A percentile compares a stretch with the other conserved stretches of the same genome.
phyloP scores from a whole-genome alignment of 2,888 invertebrate species.

The Monoplex corrugatus region DNA sequence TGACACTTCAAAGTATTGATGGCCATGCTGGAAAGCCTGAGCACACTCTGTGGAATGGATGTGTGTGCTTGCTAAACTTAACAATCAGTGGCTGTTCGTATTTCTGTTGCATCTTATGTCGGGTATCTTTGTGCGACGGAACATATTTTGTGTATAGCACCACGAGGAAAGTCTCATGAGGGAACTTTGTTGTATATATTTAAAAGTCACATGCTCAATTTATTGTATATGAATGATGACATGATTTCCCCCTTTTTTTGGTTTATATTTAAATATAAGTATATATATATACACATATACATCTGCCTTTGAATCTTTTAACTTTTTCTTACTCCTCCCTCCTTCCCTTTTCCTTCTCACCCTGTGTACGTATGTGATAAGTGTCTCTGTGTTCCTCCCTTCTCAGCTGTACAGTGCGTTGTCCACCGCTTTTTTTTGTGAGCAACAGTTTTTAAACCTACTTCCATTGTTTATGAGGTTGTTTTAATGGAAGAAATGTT shows the following conservation, averaged over 20 bases:
- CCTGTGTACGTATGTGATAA: neutral
- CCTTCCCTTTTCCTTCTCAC: neutral
- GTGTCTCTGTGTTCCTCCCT: neutral
- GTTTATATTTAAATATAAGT: too few relatives aligned
- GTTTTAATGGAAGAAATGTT: neutral
- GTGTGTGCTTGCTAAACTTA: conserved; percentile 9
- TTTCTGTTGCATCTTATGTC: neutral
- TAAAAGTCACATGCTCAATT: neutral
- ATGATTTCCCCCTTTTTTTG: neutral
- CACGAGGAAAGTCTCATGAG: neutral
- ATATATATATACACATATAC: too few relatives aligned
- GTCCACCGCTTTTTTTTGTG: too few relatives aligned
- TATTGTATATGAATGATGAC: neutral
- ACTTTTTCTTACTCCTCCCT: too few relatives aligned
- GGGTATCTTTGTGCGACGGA: neutral
- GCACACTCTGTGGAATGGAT: too few relatives aligned
- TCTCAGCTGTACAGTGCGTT: too few relatives aligned
- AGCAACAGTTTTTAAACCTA: too few relatives aligned
- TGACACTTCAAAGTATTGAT: too few relatives aligned
- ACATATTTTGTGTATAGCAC: neutral
- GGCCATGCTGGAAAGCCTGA: too few relatives aligned
- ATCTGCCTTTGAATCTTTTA: too few relatives aligned
- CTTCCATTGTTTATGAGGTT: too few relatives aligned
- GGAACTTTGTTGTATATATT: neutral
- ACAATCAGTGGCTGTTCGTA: neutral